These are phyloP conservation scores for Heteromormyrus szaboi DNA, from an alignment of 2,797 vertebrate genomes.

Conservation along the genomic window DNA sequence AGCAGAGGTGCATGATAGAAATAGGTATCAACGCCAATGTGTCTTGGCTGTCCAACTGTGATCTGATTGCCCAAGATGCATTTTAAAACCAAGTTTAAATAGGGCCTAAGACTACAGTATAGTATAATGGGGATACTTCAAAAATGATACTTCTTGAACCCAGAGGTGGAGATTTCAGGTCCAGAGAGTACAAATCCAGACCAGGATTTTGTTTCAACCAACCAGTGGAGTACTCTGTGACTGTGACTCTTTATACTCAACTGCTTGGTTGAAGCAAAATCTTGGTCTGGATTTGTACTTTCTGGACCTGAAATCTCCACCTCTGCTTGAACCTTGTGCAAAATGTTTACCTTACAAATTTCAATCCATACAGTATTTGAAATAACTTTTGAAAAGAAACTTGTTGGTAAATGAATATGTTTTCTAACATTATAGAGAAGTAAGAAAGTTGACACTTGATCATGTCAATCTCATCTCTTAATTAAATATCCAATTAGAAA, in stretches of 20 bases:
- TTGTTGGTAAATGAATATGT: neutral
- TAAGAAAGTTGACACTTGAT: neutral
- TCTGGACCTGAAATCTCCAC: no score
- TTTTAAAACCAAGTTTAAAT: neutral
- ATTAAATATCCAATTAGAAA: neutral
- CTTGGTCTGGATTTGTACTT: no score
- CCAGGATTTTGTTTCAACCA: no score
- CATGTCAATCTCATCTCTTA: neutral
- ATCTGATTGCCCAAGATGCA: neutral
- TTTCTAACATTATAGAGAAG: neutral
- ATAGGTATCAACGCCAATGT: neutral
- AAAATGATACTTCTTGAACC: neutral
- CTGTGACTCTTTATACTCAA: no score
- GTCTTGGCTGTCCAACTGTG: neutral
- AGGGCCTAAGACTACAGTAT: neutral
- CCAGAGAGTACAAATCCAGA: no score
- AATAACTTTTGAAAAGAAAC: neutral
- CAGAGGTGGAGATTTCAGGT: no score
- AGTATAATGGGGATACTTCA: neutral
- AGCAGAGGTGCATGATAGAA: neutral
- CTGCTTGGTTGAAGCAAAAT: no score
- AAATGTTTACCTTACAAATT: neutral
- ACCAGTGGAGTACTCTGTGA: no score
- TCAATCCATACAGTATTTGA: neutral
- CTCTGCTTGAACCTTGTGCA: neutral